Conservation (phyloP, 1,140 invertebrate genomes). For the Tetramorium alpestre region DNA sequence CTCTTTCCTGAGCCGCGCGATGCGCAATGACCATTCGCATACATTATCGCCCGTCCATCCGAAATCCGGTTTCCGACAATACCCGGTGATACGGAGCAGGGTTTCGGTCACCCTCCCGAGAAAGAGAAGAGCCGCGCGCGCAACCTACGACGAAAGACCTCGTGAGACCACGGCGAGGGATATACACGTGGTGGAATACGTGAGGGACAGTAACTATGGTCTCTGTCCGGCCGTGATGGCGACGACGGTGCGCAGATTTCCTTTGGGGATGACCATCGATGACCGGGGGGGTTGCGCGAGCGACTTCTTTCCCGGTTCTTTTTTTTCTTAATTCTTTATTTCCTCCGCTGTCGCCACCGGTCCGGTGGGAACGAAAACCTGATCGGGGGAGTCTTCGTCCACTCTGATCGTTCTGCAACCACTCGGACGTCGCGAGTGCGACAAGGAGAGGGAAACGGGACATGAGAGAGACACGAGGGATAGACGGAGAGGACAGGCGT, state of each 20-base stretch:
- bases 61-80: slow-evolving; percentile 77
- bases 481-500: slow-evolving; percentile 23
- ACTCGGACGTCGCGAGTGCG: background rate
- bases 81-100: slow-evolving; percentile 63
- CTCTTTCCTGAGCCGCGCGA: slow-evolving; percentile 28
- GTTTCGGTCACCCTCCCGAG: slow-evolving; percentile 57
- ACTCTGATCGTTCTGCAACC: slow-evolving; percentile 48
- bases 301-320: slow-evolving; percentile 56
- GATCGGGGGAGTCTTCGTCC: slow-evolving; percentile 76
- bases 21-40: slow-evolving; percentile 63
- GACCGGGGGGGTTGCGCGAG: slow-evolving; percentile 76
- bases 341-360: slow-evolving; percentile 68
- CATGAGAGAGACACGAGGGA: slow-evolving; percentile 59
- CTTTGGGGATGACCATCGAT: slow-evolving; percentile 81
- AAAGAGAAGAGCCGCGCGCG: slow-evolving; percentile 58
- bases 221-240: slow-evolving; percentile 62
- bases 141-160: slow-evolving; percentile 62
- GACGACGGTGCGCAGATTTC: slow-evolving; percentile 53
- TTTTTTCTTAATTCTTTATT: slow-evolving; percentile 35
- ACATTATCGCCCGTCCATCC: slow-evolving; percentile 65
- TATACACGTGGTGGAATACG: slow-evolving; percentile 25
- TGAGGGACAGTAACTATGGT: slow-evolving; percentile 70
- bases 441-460: slow-evolving; percentile 17
- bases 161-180: slow-evolving; percentile 60
- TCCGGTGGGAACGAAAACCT: slow-evolving; percentile 85